A percentile compares a stretch with the other conserved stretches of the same genome.
Conservation (phyloP, 2,113 vertebrate genomes). For the Sinocyclocheilus anophthalmus region DNA sequence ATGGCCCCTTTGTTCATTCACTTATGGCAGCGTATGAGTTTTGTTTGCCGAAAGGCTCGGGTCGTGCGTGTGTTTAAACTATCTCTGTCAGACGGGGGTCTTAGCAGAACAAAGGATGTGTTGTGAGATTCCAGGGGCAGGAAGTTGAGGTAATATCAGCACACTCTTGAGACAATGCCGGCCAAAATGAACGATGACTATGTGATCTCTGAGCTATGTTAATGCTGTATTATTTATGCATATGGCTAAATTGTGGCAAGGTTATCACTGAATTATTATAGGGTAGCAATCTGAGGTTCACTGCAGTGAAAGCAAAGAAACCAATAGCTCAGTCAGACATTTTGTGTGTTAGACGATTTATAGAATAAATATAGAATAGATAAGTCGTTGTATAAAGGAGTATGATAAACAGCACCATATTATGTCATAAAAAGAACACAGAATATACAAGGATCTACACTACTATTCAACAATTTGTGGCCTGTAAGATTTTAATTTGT, state of each 20-base stretch:
- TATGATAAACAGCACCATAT: not conserved
- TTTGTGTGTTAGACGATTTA: not conserved
- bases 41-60: constrained; percentile 70
- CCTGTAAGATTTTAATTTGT: not conserved
- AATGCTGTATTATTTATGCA: constrained; percentile 66
- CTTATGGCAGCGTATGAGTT: constrained; percentile 85
- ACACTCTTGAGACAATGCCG: constrained; percentile 84
- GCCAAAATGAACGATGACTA: constrained; percentile 81
- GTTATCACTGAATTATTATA: constrained; percentile 79
- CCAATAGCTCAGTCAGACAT: not conserved
- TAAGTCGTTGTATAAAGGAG: not conserved
- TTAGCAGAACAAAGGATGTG: constrained; percentile 84
- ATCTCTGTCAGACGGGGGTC: constrained; percentile 79
- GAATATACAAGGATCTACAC: not conserved
- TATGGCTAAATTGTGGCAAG: constrained; percentile 58
- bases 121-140: constrained; percentile 84
- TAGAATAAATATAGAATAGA: too few species aligned
- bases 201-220: constrained; percentile 68
- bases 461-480: too few species aligned
- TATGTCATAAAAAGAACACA: not conserved
- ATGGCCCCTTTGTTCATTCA: constrained; percentile 87
- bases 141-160: constrained; percentile 86
- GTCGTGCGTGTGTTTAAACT: constrained; percentile 84
- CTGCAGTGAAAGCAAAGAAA: not conserved
- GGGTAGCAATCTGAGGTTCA: constrained; percentile 63